Conservation (phyloP, 2,797 vertebrate species). For the Mormyrus hasselquistii region DNA sequence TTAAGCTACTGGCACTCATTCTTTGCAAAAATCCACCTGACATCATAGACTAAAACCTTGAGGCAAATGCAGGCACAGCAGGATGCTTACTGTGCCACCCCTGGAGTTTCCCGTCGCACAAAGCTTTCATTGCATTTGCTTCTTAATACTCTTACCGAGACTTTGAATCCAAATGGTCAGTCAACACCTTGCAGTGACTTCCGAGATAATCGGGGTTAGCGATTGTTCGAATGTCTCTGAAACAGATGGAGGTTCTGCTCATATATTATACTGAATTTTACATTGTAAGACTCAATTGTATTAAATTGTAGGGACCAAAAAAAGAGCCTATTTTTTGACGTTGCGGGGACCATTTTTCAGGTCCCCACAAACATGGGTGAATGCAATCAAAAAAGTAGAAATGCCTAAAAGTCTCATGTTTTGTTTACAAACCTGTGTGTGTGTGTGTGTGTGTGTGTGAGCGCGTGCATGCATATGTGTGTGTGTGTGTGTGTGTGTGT, state of each 20-base stretch:
- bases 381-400: no score
- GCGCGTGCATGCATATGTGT: neutral
- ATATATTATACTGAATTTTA: no score
- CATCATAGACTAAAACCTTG: neutral
- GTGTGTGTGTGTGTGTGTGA: neutral
- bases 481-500: neutral
- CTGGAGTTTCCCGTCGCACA: neutral
- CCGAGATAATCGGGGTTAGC: neutral
- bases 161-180: neutral
- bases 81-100: neutral
- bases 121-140: neutral
- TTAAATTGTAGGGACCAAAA: no score
- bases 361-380: no score
- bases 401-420: no score
- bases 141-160: neutral
- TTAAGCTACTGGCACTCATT: neutral
- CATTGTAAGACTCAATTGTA: no score
- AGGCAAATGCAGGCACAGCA: neutral
- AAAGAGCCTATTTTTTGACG: no score
- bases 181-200: neutral
- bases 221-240: neutral
- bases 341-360: no score
- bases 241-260: neutral
- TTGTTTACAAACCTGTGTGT: neutral
- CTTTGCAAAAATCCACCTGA: neutral